These are phyloP conservation scores for Beris chalybata DNA, from an alignment of 2,888 invertebrate species.

Conservation along the genomic window DNA sequence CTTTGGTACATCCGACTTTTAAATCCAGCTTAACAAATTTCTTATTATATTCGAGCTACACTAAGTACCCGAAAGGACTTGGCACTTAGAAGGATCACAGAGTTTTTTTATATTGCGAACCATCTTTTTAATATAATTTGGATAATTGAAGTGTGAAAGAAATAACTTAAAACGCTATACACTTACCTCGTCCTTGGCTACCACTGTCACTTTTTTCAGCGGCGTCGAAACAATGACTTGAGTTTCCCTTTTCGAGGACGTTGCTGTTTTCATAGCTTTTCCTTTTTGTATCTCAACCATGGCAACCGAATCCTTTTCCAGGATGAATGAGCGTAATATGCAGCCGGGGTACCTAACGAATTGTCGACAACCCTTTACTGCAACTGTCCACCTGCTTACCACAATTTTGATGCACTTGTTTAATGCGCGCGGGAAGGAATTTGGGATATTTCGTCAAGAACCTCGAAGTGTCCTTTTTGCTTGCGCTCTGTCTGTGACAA, in stretches of 20 bases:
- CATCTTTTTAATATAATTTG: no score
- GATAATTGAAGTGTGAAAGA: no score
- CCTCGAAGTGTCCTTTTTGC: not conserved
- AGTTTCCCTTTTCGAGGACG: constrained; percentile 54
- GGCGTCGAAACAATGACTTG: constrained; percentile 54
- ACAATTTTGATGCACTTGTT: constrained; percentile 14
- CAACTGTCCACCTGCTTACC: constrained; percentile 14
- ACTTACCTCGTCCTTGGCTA: constrained; percentile 56
- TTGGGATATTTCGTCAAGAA: constrained; percentile 1
- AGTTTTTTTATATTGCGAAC: no score
- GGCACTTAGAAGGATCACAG: not conserved
- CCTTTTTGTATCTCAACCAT: constrained; percentile 56
- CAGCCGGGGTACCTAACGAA: constrained; percentile 1
- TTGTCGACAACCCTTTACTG: constrained; percentile 11
- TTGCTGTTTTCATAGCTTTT: constrained; percentile 51
- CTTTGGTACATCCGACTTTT: no score
- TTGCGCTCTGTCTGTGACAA: constrained; percentile 8
- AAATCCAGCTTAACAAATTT: no score
- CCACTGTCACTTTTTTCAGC: constrained; percentile 55
- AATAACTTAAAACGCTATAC: not conserved
- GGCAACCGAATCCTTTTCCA: constrained; percentile 30
- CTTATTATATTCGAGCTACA: constrained; percentile 8
- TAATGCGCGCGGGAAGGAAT: constrained; percentile 7
- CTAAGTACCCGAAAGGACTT: constrained; percentile 7
- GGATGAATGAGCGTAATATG: constrained; percentile 12